Base-by-base conservation (phyloP, 2,888 invertebrate species). In the Athrips mouffetella region DNA sequence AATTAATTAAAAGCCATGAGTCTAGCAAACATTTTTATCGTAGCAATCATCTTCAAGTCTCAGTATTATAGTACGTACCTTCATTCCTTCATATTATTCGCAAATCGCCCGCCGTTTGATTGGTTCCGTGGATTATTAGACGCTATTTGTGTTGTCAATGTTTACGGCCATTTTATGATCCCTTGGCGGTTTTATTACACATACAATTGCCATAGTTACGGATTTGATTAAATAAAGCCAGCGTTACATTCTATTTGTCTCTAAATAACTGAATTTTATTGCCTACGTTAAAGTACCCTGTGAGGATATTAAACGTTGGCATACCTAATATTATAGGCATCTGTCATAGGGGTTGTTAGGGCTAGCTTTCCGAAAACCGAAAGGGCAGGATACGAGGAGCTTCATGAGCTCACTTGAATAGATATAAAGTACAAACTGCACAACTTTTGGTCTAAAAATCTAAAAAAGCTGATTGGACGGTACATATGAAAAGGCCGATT, bases 91-190 rank as follows among this genome's bases (percentile, higher is more conserved):
- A 68, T 70, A 76, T 82, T 78, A 81, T 80, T 76, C 76, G 66
- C 60, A 59, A 65, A 63, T 64, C 63, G 62, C 56, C 54, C 60
- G 55, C 63, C 60, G 64, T 71, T 73, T 76, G 83, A 85, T 84
- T 82, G 83, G 84, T 66, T 69, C 65, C 69, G 59, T 74, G 61
- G 73, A 76, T 84, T 83, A 85, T 83, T 85, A 84, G 82, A 65
- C 67, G 71, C 76, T 84, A 84, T 85, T 86, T 84, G 84, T 82
- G 76, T 75, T 83, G 81, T 84, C 85, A 79, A 82, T 85, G 84
- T 86, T 87, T 87, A 87, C 80, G 74, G 64, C 70, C 61, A 54
- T 84, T 87, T 87, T 86, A 87, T 83, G 80, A 76, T 68, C 74
- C 65, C n/a, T 70, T 76, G 70, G 72, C 69, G 75, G 68, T 81